phyloP scores from a whole-genome alignment of 2,797 vertebrate species.

The Dallia pectoralis region DNA sequence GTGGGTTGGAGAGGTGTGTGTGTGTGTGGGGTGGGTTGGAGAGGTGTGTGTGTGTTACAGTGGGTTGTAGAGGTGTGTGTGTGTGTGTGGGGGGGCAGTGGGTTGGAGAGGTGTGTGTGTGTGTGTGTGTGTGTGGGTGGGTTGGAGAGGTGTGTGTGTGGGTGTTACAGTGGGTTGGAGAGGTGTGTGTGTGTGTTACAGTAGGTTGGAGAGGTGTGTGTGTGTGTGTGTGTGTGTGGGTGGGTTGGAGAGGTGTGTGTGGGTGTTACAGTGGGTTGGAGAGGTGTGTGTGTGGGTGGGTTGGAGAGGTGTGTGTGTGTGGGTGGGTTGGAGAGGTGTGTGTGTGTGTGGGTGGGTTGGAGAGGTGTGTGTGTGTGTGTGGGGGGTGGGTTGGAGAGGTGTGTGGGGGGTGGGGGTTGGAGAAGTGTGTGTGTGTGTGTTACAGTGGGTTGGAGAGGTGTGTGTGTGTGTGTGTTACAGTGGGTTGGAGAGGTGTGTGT shows the following conservation, averaged over 20 bases:
- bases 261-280: too few relatives aligned
- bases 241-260: neutral
- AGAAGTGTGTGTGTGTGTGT: neutral
- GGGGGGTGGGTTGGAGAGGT: neutral
- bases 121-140: too few relatives aligned
- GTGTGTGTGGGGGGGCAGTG: too few relatives aligned
- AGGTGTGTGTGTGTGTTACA: too few relatives aligned
- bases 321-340: neutral
- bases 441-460: neutral
- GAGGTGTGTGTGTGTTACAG: too few relatives aligned
- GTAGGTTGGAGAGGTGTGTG: neutral
- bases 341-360: too few relatives aligned
- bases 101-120: neutral
- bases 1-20: neutral
- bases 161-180: neutral
- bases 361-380: neutral
- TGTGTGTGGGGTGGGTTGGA: neutral
- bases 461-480: too few relatives aligned
- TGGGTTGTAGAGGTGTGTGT: neutral
- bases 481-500: neutral
- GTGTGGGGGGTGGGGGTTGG: too few relatives aligned
- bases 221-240: too few relatives aligned
- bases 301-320: too few relatives aligned
- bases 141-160: neutral
- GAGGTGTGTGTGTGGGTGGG: neutral